Conservation (phyloP, 2,113 vertebrate genomes). For the Petaurus breviceps region DNA sequence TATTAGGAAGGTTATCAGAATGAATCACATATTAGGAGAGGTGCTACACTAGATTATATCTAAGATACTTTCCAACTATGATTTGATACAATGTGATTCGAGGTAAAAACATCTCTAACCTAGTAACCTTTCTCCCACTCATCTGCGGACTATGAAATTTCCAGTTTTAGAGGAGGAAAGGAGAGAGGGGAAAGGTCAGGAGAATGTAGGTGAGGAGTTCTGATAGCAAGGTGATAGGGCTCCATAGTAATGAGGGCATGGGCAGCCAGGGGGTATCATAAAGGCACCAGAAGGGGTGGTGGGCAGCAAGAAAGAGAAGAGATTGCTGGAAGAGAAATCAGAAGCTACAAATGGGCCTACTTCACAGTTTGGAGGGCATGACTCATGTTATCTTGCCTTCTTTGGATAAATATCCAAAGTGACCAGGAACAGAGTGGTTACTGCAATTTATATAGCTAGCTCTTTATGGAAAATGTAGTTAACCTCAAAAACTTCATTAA, state of each 20-base stretch:
- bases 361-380: background rate
- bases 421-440: background rate
- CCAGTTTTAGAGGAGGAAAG: background rate
- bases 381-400: background rate
- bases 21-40: background rate
- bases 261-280: background rate
- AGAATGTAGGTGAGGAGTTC: background rate
- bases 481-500: constrained; percentile 42
- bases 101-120: background rate
- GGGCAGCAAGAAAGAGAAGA: background rate
- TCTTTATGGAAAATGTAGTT: constrained; percentile 50
- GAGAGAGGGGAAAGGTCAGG: background rate
- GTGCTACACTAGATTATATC: background rate
- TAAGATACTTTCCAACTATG: background rate
- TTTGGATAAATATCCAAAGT: constrained; percentile 46
- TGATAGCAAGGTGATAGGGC: background rate
- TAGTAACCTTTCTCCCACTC: background rate
- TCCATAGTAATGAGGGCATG: background rate
- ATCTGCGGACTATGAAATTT: background rate
- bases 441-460: constrained; percentile 8
- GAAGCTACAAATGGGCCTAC: background rate
- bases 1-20: background rate
- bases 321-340: background rate
- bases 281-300: background rate
- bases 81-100: background rate